Evolutionary conservation across 1,140 invertebrate genomes (phyloP), one percentile per base, ranked within the genome.

Genomic region (Heliothis virescens): DNA sequence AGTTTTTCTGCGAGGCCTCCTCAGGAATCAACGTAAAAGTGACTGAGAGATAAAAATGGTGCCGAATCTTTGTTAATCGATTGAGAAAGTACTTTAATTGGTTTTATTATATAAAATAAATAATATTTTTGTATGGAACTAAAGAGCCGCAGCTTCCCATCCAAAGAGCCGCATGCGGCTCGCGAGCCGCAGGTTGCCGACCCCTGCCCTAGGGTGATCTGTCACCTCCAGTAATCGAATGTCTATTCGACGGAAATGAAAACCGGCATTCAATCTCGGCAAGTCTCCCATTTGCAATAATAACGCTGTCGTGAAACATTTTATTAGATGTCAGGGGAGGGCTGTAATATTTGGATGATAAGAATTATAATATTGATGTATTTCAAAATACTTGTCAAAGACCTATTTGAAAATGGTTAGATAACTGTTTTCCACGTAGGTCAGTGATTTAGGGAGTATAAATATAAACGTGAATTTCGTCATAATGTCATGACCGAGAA

Each of bases 381-480:
- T 9, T 41, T 41, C 9, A 9, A 41, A 41, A 9, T 9, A 5
- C 34, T 5, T 57, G 59, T 7, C 21, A 26, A 26, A 26, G 5
- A 9, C 16, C 12, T n/a, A 50, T 59, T 63, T 62, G 2, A 60
- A 41, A 34, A 26, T 50, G 15, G 34, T 63, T 69, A 78, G 52
- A 55, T 69, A 78, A 67, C 41, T 18, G 29, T 1, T 47, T 16
- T 60, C 48, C 29, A 62, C 73, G 63, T 73, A 73, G 50, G 26
- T 81, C 73, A 71, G 29, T 72, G 50, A 52, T 57, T 60, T 48
- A 72, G 67, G 41, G 16, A 34, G 3, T 74, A 75, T 57, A 79
- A 71, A 76, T 59, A 74, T 55, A 62, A 73, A 72, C 53, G 9
- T 50, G 34, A n/a, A 34, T 85, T 85, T 83, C 83, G 79, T 85